These are phyloP conservation scores for Schlechtendalia chinensis DNA, from an alignment of 1,140 invertebrate genomes.

Conservation along the genomic window DNA sequence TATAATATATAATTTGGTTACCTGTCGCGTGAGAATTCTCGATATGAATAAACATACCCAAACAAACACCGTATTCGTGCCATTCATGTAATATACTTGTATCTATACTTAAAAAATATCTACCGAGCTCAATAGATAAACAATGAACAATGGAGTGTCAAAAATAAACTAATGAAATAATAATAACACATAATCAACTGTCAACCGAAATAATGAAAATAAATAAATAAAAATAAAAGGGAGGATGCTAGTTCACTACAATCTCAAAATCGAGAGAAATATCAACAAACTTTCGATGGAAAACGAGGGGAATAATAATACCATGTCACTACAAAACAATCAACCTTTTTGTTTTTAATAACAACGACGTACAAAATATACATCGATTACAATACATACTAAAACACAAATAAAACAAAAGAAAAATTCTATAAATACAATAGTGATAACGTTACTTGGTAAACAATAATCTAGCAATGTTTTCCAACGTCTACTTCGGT, in stretches of 20 bases:
- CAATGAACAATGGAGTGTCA: not conserved
- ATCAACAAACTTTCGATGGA: not conserved
- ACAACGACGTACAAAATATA: not conserved
- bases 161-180: not conserved
- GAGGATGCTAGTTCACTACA: not conserved
- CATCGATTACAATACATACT: not conserved
- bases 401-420: not conserved
- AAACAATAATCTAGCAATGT: not conserved
- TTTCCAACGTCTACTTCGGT: not conserved
- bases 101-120: not conserved
- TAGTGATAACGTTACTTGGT: not conserved
- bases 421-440: not conserved
- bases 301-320: constrained; percentile 4
- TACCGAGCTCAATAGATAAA: not conserved
- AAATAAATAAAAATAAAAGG: not conserved
- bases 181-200: not conserved
- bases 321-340: not conserved
- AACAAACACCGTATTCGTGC: not conserved
- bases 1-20: not conserved
- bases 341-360: not conserved
- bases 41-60: not conserved
- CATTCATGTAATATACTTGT: not conserved
- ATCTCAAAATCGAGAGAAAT: not conserved
- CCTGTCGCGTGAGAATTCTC: not conserved
- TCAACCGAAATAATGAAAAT: not conserved